A percentile compares a stretch with the other conserved stretches of the same genome.
phyloP scores from a whole-genome alignment of 35 echinoderm and acorn worm genomes.

The Lytechinus variegatus region DNA sequence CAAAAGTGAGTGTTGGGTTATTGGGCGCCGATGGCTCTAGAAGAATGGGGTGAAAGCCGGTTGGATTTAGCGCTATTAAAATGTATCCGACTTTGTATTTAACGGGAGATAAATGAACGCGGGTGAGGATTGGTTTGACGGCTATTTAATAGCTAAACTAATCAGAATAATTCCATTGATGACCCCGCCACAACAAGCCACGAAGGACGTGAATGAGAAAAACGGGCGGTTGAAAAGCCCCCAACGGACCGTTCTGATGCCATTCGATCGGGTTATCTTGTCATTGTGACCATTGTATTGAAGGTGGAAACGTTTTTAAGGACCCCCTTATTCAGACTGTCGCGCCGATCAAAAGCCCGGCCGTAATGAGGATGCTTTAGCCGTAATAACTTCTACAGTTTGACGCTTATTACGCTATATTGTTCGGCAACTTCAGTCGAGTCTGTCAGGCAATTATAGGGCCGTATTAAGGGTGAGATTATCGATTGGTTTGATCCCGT shows the following conservation, averaged over 20 bases:
- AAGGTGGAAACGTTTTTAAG: constrained; percentile 3
- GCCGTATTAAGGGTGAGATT: neutral
- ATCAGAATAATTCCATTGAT: constrained; percentile 20
- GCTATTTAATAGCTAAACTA: constrained; percentile 20
- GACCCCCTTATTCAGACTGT: neutral
- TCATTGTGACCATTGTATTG: neutral
- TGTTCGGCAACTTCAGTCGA: constrained; percentile 29
- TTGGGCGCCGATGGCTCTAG: neutral
- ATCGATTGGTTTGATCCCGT: neutral
- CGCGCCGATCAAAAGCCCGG: neutral
- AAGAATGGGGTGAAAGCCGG: neutral
- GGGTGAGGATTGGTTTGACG: neutral
- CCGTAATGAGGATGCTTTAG: neutral
- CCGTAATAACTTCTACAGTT: constrained; percentile 12
- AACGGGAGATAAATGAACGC: neutral
- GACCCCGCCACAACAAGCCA: neutral
- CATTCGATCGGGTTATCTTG: neutral
- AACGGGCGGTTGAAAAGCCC: neutral
- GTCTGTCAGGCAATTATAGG: constrained; percentile 20
- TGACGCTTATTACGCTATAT: constrained; percentile 11
- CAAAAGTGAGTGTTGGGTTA: neutral
- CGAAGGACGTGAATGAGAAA: neutral
- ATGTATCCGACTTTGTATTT: neutral
- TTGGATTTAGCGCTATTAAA: neutral
- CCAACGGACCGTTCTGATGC: neutral